Base-by-base conservation (phyloP, 2,113 vertebrate genomes). In the Narcine bancroftii region DNA sequence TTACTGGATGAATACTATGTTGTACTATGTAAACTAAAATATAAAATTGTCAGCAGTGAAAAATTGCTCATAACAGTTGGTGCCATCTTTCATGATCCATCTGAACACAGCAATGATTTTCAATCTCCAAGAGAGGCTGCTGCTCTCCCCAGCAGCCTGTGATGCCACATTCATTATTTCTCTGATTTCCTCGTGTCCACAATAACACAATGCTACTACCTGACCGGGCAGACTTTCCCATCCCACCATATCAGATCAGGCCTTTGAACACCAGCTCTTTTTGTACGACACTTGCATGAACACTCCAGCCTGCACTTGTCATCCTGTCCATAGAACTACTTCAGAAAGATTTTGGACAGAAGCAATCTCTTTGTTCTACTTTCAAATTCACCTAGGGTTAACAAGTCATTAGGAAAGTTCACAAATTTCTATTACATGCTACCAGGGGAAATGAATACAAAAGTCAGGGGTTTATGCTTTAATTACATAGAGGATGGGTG, bases 21-120 rank as follows among this genome's bases (percentile, higher is more conserved):
- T 39, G n/a, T 75, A 11, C 17, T 36, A 39, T 36, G n/a, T n/a
- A n/a, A 36, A n/a, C 17, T 60, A 87, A 60, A 87, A 87, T 56
- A 85, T 85, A 56, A 3, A n/a, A n/a, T 56, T 36, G 19, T 15
- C 72, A 87, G 39, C 56, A 56, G 6, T 60, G 53, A 87, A 36
- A 56, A 19, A 63, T 21, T 87, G 53, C n/a, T 3, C 33, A 33
- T 53, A 85, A 85, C 29, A 53, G 81, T 60, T 85, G 50, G 50
- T 60, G 15, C 33, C 33, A 85, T 85, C n/a, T 47, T 85, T 85
- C 33, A 60, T 87, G 81, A n/a, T 87, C 81, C 53, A 53, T 87
- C 53, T 60, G 53, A 60, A 87, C 81, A 87, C 50, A 56, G 50
- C 81, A 85, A n/a, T 56, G 79, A 85, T 85, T 53, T 85, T 85